Evolutionary conservation across 2,113 vertebrate species (phyloP).

Genomic region (Chloropsis hardwickii): DNA sequence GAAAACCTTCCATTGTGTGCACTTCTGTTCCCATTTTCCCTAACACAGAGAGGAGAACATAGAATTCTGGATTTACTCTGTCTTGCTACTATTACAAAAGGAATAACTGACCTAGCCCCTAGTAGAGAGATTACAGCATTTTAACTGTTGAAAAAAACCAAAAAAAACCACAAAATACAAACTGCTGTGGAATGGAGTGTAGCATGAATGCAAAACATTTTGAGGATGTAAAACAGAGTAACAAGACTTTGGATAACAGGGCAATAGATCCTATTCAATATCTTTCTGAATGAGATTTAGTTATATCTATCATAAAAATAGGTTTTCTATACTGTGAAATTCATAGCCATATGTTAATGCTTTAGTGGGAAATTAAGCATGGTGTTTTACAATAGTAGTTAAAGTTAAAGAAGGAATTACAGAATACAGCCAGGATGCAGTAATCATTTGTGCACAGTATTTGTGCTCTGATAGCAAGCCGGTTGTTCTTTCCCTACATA

Average conservation of each 20-base stretch:
- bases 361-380: background rate
- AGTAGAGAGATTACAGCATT: background rate
- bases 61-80: background rate
- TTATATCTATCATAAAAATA: background rate
- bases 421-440: background rate
- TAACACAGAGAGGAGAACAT: background rate
- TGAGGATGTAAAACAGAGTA: background rate
- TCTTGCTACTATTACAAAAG: background rate
- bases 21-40: background rate
- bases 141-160: background rate
- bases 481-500: background rate
- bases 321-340: background rate
- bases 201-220: background rate
- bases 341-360: background rate
- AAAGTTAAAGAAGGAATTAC: background rate
- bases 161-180: background rate
- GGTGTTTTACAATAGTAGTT: background rate
- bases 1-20: background rate
- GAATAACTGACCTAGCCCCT: background rate
- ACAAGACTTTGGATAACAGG: background rate
- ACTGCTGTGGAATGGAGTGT: background rate
- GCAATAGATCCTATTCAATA: background rate
- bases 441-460: background rate
- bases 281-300: background rate
- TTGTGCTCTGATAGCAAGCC: background rate